Evolutionary conservation across 2,113 vertebrate species (phyloP), one percentile per base, ranked within the genome.

Genomic region (Suricata suricatta): DNA sequence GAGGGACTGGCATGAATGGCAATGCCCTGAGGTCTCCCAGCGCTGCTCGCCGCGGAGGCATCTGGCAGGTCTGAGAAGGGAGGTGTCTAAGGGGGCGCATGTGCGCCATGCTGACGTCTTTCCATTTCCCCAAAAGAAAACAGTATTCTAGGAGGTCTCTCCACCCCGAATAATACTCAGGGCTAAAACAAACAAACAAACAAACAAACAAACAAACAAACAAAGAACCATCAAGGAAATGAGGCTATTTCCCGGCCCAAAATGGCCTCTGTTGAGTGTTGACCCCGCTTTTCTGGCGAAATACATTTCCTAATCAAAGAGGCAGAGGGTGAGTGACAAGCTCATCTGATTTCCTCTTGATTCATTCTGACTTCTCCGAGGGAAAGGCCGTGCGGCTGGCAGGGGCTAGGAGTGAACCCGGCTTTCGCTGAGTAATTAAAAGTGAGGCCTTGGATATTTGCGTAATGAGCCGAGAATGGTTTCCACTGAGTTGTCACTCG

Each of bases 361-460:
- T 98, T 98, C 98, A 92, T 95, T 92, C 66, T 98, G 99, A 99
- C 98, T 99, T 97, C 98, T 97, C 54, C 54, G 17, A 95, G 96
- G 97, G 91, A 97, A 97, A 97, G 98, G 98, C 98, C 98, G 96
- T 52, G 79, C 96, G 95, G 98, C 98, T 99, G 99, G 99, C 98
- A 98, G 98, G 97, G 95, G 97, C 98, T 96, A 95, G 98, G 98
- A 98, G 98, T 98, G 98, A 99, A 99, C 98, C 99, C 98, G 98
- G 99, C 98, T 98, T 98, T 98, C 98, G 98, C 76, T 96, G 98
- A 99, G 98, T 99, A 99, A 99, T 99, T 99, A 99, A 98, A 99
- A 99, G 98, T 98, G 99, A 99, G 99, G 96, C 97, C 97, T 99
- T 98, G 99, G 99, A 98, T 99, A 99, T 99, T 99, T 99, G 98